phyloP scores from a whole-genome alignment of 64 coral and sea anemone genomes.

The Exaiptasia diaphana region DNA sequence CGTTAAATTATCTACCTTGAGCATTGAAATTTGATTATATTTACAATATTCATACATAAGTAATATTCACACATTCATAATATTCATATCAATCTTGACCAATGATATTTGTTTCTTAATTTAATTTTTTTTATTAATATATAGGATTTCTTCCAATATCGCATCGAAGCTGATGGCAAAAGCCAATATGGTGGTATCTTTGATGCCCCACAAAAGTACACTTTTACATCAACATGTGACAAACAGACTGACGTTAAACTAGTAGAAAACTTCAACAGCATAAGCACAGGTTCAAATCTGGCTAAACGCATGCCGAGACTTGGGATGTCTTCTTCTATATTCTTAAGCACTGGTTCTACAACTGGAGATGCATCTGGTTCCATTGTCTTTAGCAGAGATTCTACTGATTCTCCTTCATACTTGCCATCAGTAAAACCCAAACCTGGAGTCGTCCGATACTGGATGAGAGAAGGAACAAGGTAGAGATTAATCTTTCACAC shows the following conservation, averaged over 20 bases:
- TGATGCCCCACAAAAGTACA: conserved; percentile 49
- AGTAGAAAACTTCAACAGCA: conserved; percentile 53
- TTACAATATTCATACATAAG: neutral
- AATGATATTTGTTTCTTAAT: neutral
- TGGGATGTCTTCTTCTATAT: conserved; percentile 14
- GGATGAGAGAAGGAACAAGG: conserved; percentile 86
- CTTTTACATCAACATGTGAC: conserved; percentile 50
- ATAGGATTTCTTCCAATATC: conserved; percentile 69
- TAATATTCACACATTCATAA: neutral
- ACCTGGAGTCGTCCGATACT: conserved; percentile 49
- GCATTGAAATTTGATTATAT: neutral
- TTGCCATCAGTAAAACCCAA: conserved; percentile 15
- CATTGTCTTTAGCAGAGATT: conserved; percentile 34
- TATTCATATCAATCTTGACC: neutral
- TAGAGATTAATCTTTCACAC: neutral
- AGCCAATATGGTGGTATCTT: conserved; percentile 79
- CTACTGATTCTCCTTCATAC: neutral
- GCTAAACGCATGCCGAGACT: conserved; percentile 68
- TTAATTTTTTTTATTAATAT: neutral
- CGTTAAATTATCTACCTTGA: neutral
- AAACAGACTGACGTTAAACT: conserved; percentile 65
- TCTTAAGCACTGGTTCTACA: conserved; percentile 41
- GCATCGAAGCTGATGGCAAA: conserved; percentile 66
- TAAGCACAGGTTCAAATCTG: conserved; percentile 35
- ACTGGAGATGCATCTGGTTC: conserved; percentile 49